phyloP scores from a whole-genome alignment of 2,113 vertebrate genomes.

The Conger conger region DNA sequence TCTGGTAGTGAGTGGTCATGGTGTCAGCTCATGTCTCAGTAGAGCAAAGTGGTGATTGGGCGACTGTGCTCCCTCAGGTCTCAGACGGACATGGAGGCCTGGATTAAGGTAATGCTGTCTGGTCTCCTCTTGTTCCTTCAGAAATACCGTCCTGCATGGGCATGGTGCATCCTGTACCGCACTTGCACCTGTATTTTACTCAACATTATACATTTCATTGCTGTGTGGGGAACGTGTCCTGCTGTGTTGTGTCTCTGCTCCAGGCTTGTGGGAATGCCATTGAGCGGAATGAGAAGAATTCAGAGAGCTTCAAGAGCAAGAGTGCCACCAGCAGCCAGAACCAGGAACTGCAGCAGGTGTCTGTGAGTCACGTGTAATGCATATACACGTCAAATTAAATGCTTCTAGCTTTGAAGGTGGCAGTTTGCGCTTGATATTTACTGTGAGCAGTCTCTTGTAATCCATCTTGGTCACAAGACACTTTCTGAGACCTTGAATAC shows the following conservation, averaged over 20 bases:
- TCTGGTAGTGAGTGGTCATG: too few species aligned
- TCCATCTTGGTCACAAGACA: background rate
- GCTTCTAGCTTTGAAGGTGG: too few species aligned
- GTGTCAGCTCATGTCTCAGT: too few species aligned
- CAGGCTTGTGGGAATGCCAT: conserved; percentile 69
- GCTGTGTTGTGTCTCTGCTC: background rate
- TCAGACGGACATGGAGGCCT: conserved; percentile 63
- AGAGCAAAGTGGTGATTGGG: background rate
- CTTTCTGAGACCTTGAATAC: background rate
- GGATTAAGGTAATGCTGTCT: conserved; percentile 66
- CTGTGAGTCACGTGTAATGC: conserved; percentile 41
- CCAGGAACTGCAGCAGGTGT: conserved; percentile 26
- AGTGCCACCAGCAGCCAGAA: conserved; percentile 47
- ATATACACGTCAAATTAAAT: too few species aligned
- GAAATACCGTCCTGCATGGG: background rate
- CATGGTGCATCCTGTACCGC: too few species aligned
- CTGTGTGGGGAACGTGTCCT: too few species aligned
- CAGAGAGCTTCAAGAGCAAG: conserved; percentile 69
- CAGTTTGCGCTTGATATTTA: too few species aligned
- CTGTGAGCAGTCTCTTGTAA: background rate
- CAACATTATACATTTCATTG: background rate
- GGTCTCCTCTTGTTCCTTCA: background rate
- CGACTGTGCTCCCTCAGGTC: conserved; percentile 54
- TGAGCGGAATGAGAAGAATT: conserved; percentile 63
- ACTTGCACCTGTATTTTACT: background rate